Base-by-base conservation (phyloP, 2,888 invertebrate species). In the Spatulosminthurus flaviceps region DNA sequence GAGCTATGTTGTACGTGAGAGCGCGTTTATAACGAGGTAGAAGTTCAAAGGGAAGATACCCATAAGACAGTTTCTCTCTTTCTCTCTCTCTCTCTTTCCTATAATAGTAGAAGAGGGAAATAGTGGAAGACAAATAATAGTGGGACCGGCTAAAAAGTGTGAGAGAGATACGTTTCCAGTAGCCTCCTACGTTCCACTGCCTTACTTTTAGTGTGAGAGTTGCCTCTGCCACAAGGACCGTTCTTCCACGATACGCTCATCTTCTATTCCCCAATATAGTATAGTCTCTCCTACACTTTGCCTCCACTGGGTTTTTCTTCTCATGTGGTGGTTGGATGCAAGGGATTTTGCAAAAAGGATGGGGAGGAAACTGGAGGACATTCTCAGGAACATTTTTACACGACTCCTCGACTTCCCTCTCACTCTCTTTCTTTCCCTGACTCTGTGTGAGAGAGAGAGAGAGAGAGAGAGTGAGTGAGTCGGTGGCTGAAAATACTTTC, bases 361-460 rank as follows among this genome's bases (percentile, higher is more conserved):
- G 74, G 79, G 75, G 77, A 80, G 80, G 73, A 71, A 73, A 70
- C 34, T 64, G 24, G 77, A 71, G 60, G 69, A 77, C 70, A 34
- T 66, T 69, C 75, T 76, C 70, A 66, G 41, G 67, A 76, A 74
- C 51, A 60, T 24, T 73, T 73, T 60, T 73, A 60, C 73, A 73
- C 73, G 60, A 51, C 60, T 73, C 73, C 70, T 41, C 26, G 60
- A 60, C 74, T 74, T 74, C 74, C 34, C 72, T 72, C 71, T 73
- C 73, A 60, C 73, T 41, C 43, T 71, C 71, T 42, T 22, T 42
- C 51, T 72, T 42, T 72, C 51, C 9, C 72, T 72, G 24, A 43
- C 61, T 61, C 74, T 16, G 61, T 61, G 61, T 73, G 13, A 16
- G 26, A 19, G 71, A n/a, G n/a, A n/a, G n/a, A n/a, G n/a, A n/a